Evolutionary conservation across 2,797 vertebrate genomes (phyloP), one percentile per base, ranked within the genome.

Genomic region (Antennarius maculatus): DNA sequence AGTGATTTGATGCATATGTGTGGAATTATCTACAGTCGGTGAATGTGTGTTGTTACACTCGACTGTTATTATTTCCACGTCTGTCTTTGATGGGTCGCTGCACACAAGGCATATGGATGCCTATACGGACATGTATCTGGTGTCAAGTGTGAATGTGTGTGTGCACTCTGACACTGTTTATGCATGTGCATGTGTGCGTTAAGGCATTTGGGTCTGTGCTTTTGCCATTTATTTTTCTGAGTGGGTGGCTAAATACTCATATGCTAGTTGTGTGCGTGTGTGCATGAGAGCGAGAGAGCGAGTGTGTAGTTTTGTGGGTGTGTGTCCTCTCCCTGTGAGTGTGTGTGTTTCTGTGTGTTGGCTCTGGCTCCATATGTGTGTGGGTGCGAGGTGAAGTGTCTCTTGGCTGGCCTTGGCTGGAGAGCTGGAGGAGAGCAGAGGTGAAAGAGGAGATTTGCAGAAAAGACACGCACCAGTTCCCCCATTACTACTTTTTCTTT

Each of bases 391-490:
- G 85, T 93, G 90, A 92, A 91, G 88, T 86, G 90, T 88, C 89
- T 92, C 84, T 92, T 91, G 89, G 89, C 88, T 90, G 82, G 88
- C 88, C 87, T 89, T 90, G 89, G 90, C 86, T 91, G 79, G 77
- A 86, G 87, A 87, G 86, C 84, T 88, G 88, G 86, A 88, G 87
- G 86, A 88, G 89, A 92, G 87, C 89, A 85, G 89, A 92, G 86
- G 88, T 89, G 89, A 92, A 93, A 91, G 82, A 83, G 92, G 89
- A 92, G 84, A 93, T 92, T 94, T 93, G 92, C 92, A 88, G 83
- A 85, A 85, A 91, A 93, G 93, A 93, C 91, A 94, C 91, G 90
- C 92, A 91, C 90, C 92, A 85, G 85, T 89, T 93, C 91, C 92
- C 93, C 93, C 92, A 86, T 90, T 90, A 89, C 89, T 87, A 84